phyloP scores from a whole-genome alignment of 2,888 invertebrate species.

The Rapana venosa region DNA sequence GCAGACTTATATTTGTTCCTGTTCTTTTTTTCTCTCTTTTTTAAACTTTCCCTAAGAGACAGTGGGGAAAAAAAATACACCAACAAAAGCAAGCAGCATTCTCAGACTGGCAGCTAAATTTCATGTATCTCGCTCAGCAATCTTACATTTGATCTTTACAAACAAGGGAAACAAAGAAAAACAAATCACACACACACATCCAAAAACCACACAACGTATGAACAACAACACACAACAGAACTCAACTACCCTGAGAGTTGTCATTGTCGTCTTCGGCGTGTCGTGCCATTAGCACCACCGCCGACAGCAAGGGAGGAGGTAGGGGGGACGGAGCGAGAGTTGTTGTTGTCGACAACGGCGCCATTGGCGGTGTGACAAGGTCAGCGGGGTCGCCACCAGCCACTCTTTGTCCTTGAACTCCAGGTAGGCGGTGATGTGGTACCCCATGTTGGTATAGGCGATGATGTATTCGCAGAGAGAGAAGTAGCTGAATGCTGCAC shows the following conservation, averaged over 20 bases:
- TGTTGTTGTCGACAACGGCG: conserved; percentile 44
- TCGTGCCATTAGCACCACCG: background rate
- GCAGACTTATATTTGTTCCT: no score
- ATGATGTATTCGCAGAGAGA: conserved; percentile 95
- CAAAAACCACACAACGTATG: background rate
- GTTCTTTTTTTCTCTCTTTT: no score
- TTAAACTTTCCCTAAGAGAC: no score
- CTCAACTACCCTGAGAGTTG: background rate
- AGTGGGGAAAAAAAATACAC: no score
- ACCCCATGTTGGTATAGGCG: conserved; percentile 94
- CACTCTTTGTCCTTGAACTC: conserved; percentile 82
- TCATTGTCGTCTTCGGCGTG: conserved; percentile 6
- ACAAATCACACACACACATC: background rate
- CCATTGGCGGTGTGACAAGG: conserved; percentile 38
- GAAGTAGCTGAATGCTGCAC: conserved; percentile 94
- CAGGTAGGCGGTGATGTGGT: conserved; percentile 91
- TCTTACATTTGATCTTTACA: background rate
- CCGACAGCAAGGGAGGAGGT: background rate
- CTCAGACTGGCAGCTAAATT: background rate
- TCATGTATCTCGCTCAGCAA: background rate
- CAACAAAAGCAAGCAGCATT: background rate
- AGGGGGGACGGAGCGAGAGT: background rate
- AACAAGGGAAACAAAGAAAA: background rate
- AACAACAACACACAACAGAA: background rate
- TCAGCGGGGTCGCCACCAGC: conserved; percentile 49